phyloP scores from a whole-genome alignment of 2,797 vertebrate genomes.

The Alectoris magna region DNA sequence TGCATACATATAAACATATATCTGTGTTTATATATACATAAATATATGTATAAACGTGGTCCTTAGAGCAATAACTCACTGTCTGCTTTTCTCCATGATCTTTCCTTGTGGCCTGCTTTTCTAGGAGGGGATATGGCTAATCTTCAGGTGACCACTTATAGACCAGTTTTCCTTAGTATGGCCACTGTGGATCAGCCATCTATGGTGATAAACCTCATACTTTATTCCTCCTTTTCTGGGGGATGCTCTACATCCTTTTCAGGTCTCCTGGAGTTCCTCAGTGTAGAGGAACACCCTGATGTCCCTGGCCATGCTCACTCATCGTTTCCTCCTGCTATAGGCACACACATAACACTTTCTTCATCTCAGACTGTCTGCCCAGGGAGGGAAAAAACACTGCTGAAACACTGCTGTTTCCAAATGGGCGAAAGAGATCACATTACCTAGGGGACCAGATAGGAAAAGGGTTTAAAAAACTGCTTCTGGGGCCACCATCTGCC shows the following conservation, averaged over 20 bases:
- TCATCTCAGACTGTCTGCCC: not conserved
- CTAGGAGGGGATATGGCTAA: not conserved
- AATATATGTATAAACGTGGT: not conserved
- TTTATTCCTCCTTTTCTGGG: not conserved
- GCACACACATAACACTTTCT: not conserved
- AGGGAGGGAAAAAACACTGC: not conserved
- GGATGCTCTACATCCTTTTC: not conserved
- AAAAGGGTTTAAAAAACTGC: not conserved
- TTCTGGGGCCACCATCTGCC: not conserved
- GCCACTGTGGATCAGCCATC: not conserved
- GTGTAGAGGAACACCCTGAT: not conserved
- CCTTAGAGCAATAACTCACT: not conserved
- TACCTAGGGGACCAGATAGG: not conserved
- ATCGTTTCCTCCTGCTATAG: not conserved
- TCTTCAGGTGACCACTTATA: not conserved
- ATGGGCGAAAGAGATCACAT: not conserved
- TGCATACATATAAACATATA: not conserved
- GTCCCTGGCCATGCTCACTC: not conserved
- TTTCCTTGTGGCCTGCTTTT: not conserved
- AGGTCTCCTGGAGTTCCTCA: not conserved
- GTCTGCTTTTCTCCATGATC: not conserved
- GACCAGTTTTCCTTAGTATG: not conserved
- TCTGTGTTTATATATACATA: not conserved
- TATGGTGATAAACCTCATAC: not conserved
- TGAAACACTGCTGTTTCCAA: not conserved